A percentile compares a stretch with the other conserved stretches of the same genome.
Evolutionary conservation across 1,140 invertebrate species (phyloP).

Genomic region (Coenobita brevimanus): DNA sequence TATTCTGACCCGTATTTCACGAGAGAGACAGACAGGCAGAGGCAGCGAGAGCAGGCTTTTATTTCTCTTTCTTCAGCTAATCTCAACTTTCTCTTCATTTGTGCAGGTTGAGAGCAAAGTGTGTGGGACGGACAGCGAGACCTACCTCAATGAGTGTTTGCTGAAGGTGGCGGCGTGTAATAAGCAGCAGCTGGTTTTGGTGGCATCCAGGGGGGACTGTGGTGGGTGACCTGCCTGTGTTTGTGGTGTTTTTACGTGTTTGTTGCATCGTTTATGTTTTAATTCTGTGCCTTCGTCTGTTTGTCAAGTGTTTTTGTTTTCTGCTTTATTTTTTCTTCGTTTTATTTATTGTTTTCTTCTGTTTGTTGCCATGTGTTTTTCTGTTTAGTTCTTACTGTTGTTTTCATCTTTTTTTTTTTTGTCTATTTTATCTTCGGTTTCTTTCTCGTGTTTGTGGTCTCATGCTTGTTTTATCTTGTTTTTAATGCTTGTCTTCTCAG

Average conservation of each 20-base stretch:
- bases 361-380: too few relatives aligned
- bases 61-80: neutral
- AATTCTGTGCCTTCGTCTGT: neutral
- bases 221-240: slow-evolving; percentile 78
- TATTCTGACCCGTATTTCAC: too few relatives aligned
- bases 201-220: slow-evolving; percentile 87
- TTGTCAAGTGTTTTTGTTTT: neutral
- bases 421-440: too few relatives aligned
- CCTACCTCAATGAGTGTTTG: slow-evolving; percentile 85
- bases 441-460: too few relatives aligned
- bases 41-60: too few relatives aligned
- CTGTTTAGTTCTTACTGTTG: too few relatives aligned
- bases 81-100: neutral
- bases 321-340: too few relatives aligned
- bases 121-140: slow-evolving; percentile 84
- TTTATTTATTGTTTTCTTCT: too few relatives aligned
- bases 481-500: too few relatives aligned
- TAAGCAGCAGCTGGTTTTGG: slow-evolving; percentile 78
- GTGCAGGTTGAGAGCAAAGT: slow-evolving; percentile 75
- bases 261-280: neutral
- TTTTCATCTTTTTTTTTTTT: too few relatives aligned
- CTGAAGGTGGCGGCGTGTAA: slow-evolving; percentile 80
- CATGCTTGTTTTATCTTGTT: too few relatives aligned
- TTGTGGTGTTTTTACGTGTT: neutral
- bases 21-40: too few relatives aligned